Evolutionary conservation across 2,797 vertebrate species (phyloP).

Genomic region (Enteromius fasciolatus): DNA sequence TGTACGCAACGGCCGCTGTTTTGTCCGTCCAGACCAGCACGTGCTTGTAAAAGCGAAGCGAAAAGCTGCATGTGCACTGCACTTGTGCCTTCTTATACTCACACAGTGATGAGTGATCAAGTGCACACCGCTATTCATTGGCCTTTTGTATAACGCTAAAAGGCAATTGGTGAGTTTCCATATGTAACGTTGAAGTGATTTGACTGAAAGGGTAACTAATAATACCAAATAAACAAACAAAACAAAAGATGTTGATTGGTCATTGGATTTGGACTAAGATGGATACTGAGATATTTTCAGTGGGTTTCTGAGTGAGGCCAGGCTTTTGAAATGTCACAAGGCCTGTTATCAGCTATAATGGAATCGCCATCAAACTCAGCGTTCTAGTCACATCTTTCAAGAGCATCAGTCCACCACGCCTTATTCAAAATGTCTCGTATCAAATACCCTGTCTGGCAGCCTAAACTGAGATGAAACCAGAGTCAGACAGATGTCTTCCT

Average conservation of each 20-base stretch:
- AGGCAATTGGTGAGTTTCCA: too few species aligned
- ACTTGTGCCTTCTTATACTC: too few species aligned
- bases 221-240: not conserved
- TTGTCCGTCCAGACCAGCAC: too few species aligned
- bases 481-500: constrained; percentile 45
- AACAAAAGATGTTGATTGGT: not conserved
- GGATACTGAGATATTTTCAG: not conserved
- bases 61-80: too few species aligned
- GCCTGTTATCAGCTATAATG: constrained; percentile 35
- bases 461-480: constrained; percentile 49
- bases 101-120: too few species aligned
- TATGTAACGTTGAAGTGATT: too few species aligned
- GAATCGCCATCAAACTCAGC: constrained; percentile 31
- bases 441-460: constrained; percentile 35
- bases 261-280: not conserved
- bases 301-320: constrained; percentile 15
- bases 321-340: constrained; percentile 21
- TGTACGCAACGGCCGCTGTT: too few species aligned
- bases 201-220: too few species aligned
- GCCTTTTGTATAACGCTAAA: too few species aligned
- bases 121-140: too few species aligned
- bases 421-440: constrained; percentile 27
- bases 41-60: too few species aligned
- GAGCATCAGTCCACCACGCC: constrained; percentile 38
- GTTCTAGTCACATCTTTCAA: constrained; percentile 34